phyloP scores from a whole-genome alignment of 2,888 invertebrate genomes.

The Ditula angustiorana region DNA sequence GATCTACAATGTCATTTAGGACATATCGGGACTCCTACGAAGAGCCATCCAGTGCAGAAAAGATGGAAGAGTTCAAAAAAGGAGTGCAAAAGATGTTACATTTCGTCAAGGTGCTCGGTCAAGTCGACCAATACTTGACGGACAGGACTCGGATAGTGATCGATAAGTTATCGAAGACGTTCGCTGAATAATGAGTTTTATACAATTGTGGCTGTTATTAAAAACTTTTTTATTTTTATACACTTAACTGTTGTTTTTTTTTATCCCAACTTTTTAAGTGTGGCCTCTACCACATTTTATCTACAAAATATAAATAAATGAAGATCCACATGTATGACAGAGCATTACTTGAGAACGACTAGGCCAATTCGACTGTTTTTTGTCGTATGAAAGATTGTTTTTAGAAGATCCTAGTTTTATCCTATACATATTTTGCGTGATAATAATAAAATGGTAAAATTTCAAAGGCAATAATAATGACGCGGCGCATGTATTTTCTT shows the following conservation, averaged over 20 bases:
- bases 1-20: constrained; percentile 56
- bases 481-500: no score
- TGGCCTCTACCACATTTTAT: no score
- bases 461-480: no score
- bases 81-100: constrained; percentile 76
- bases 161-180: constrained; percentile 73
- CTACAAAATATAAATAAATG: no score
- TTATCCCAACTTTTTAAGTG: neutral
- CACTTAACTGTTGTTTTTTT: constrained; percentile 7
- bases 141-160: constrained; percentile 74
- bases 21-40: constrained; percentile 53
- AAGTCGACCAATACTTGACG: constrained; percentile 75
- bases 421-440: no score
- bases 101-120: constrained; percentile 74
- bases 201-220: constrained; percentile 14
- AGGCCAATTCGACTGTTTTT: no score
- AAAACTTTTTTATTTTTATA: constrained; percentile 27
- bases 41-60: constrained; percentile 72
- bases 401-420: no score
- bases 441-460: no score
- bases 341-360: no score
- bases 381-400: no score
- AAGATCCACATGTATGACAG: no score
- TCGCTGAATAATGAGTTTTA: constrained; percentile 60
- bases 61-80: constrained; percentile 75